Evolutionary conservation across 2,113 vertebrate species (phyloP), one percentile per base, ranked within the genome.

Genomic region (Dendrocopos noguchii): DNA sequence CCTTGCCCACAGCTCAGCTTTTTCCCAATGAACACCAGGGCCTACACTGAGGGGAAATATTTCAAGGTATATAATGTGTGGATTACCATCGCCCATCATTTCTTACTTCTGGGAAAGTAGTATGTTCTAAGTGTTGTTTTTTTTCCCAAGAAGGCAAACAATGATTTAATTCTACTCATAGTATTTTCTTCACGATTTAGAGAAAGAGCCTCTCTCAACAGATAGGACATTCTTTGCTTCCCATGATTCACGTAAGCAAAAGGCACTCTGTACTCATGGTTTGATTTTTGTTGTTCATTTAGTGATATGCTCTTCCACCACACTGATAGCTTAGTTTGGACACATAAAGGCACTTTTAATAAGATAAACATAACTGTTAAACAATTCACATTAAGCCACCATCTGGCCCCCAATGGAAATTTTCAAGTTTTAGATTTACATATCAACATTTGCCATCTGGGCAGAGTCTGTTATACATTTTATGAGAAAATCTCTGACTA

Each of bases 281-380:
- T 91, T 77, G 70, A 52, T 84, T 89, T 84, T 90, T 87, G 89
- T 87, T 67, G 66, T 52, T 95, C 91, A 91, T 97, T 97, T 94
- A 83, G 60, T 68, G 76, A 94, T 91, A 91, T 33, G 73, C 53
- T 95, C 68, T 96, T 92, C 80, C 93, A 95, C 93, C 81, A 96
- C 87, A 93, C 5, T 75, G 66, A 94, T 91, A 86, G 94, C 88
- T 93, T 91, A 75, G 91, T 94, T 97, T 96, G 91, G 79, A 96
- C 94, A 97, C 94, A 97, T 93, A 96, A 97, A 96, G 90, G 84
- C 84, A 92, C 94, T 94, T 96, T 96, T 96, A 97, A 96, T 96
- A 97, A 96, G 95, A 97, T 94, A 95, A 97, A 95, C 97, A 97
- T 91, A 97, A 97, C 97, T 97, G 96, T 96, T 97, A 94, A 95